Conservation (phyloP, 2,888 invertebrate species). For the Tiliacea citrago region DNA sequence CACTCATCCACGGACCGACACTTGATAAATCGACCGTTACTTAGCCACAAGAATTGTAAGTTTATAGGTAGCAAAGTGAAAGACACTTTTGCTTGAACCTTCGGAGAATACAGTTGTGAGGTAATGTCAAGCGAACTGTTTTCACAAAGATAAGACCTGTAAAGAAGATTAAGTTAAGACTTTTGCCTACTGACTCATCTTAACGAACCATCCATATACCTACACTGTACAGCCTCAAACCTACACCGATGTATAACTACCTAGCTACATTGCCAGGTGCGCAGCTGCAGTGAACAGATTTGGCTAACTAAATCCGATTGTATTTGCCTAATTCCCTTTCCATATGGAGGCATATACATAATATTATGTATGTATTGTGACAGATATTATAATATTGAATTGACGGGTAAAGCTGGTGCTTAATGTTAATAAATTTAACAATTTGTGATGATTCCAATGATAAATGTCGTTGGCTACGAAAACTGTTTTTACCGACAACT, state of each 20-base stretch:
- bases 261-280: slow-evolving; percentile 13
- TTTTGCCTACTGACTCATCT: too few species aligned
- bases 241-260: not conserved
- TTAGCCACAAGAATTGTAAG: too few species aligned
- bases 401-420: not conserved
- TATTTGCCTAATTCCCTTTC: slow-evolving; percentile 63
- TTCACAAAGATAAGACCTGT: not conserved
- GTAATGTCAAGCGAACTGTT: not conserved
- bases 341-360: slow-evolving; percentile 1
- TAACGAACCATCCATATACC: not conserved
- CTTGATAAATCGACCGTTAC: too few species aligned
- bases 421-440: not conserved
- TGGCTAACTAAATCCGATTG: slow-evolving; percentile 61
- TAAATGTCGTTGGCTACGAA: not conserved
- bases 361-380: too few species aligned
- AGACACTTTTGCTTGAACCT: too few species aligned
- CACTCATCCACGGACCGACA: too few species aligned
- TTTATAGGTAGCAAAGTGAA: too few species aligned
- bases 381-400: slow-evolving; percentile 29
- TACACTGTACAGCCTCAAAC: not conserved
- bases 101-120: too few species aligned
- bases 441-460: too few species aligned
- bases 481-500: not conserved
- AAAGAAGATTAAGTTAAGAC: too few species aligned
- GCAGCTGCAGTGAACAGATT: slow-evolving; percentile 59